Conservation (phyloP, 2,113 vertebrate species). For the Martes martes region DNA sequence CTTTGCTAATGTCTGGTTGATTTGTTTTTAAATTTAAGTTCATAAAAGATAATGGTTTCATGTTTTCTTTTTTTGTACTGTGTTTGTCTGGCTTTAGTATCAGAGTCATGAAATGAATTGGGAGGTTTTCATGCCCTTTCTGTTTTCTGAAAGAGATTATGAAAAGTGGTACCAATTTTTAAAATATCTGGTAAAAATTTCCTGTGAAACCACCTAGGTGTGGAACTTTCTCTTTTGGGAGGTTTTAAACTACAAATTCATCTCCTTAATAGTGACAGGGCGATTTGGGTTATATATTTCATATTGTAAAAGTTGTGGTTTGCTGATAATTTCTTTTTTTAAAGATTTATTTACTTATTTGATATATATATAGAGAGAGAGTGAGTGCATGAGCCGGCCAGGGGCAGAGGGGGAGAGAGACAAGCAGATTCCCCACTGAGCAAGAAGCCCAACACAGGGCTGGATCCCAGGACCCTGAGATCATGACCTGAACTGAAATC, state of each 20-base stretch:
- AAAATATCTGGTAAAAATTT: constrained; percentile 3
- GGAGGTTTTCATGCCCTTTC: not conserved
- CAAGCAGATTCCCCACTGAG: not conserved
- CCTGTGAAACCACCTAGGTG: not conserved
- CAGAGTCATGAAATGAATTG: not conserved
- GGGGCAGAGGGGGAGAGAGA: not conserved
- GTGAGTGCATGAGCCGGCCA: not conserved
- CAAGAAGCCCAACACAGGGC: not conserved
- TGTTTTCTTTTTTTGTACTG: constrained; percentile 19
- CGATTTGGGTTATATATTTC: not conserved
- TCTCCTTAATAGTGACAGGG: not conserved
- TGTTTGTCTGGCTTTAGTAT: not conserved
- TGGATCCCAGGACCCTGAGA: not conserved
- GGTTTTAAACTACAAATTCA: not conserved
- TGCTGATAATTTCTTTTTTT: not conserved
- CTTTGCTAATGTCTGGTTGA: not conserved
- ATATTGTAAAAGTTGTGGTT: not conserved
- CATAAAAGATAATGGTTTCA: not conserved
- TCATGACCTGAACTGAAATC: not conserved
- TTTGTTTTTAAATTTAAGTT: not conserved
- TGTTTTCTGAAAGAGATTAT: not conserved
- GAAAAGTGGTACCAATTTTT: not conserved
- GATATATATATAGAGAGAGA: not conserved
- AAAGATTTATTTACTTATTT: not conserved
- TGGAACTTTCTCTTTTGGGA: not conserved